A percentile compares a stretch with the other conserved stretches of the same genome.
Evolutionary conservation across 2,888 invertebrate genomes (phyloP).

Genomic region (Lamellibrachia columna): DNA sequence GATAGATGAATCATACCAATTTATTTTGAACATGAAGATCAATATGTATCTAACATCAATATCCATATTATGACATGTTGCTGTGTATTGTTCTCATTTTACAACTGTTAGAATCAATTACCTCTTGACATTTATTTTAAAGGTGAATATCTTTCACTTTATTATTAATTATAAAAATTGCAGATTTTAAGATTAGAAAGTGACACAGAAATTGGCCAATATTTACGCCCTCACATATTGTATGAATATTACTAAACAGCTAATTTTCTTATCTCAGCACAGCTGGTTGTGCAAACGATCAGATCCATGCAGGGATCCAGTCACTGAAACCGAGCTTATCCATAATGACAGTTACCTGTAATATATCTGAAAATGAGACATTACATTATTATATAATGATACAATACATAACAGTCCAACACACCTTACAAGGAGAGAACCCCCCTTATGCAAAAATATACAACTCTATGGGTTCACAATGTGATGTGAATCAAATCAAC

Average conservation of each 20-base stretch:
- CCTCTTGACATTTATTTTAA: no score
- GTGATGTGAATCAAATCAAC: background rate
- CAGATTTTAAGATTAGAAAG: background rate
- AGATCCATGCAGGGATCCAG: no score
- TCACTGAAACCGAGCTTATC: background rate
- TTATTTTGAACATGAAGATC: no score
- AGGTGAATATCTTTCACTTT: no score
- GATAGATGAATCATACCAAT: no score
- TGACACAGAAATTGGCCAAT: background rate
- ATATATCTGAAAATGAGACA: background rate
- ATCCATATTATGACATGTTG: no score
- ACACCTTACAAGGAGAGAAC: background rate
- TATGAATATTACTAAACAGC: background rate
- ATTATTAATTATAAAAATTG: background rate
- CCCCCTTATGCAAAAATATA: background rate
- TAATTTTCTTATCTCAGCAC: background rate
- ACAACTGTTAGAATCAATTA: no score
- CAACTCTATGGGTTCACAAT: background rate
- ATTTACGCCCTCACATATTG: background rate
- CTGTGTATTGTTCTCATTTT: no score
- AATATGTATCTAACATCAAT: no score
- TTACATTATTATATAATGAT: background rate
- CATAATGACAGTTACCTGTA: background rate
- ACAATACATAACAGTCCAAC: background rate
- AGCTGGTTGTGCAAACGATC: background rate